Evolutionary conservation across 1,140 invertebrate species (phyloP), one percentile per base, ranked within the genome.

Genomic region (Drosophila eugracilis): DNA sequence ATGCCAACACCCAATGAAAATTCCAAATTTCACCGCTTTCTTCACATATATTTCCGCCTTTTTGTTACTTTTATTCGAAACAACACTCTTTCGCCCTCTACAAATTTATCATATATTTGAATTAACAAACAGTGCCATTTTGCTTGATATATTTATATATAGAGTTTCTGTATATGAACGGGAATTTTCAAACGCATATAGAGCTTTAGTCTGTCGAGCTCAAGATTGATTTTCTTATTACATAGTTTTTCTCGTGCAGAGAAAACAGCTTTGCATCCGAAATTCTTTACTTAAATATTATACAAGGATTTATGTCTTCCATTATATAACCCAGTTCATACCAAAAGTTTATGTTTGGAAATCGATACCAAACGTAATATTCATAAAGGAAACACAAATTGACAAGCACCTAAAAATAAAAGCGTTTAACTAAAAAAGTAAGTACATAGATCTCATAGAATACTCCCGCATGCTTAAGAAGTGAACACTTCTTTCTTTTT

Each of bases 121-220:
- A 71, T 59, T 67, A 78, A 84, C 75, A 84, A 84, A 78, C 75
- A 63, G 75, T 78, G 52, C 57, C 52, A 28, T 42, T 58, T 65
- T 39, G 19, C 6, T 75, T 59, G 32, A 78, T 55, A 60, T 66
- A 41, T 58, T 39, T 49, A n/a, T n/a, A n/a, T 36, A 26, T 39
- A 41, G 9, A 12, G 10, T 54, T 71, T 41, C 5, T 9, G 19
- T 36, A 30, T n/a, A 22, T 48, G 5, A 47, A 30, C 42, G 14
- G 9, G 22, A 34, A 62, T 54, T n/a, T n/a, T n/a, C n/a, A n/a
- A n/a, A n/a, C n/a, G n/a, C n/a, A n/a, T n/a, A n/a, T n/a, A n/a
- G n/a, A n/a, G n/a, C n/a, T n/a, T 62, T 39, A 55, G 59, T 83
- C 28, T 70, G 78, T 70, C 66, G 66, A 76, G 45, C 66, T 55